Evolutionary conservation across 1,140 invertebrate genomes (phyloP).

Genomic region (Saccostrea glomerata): DNA sequence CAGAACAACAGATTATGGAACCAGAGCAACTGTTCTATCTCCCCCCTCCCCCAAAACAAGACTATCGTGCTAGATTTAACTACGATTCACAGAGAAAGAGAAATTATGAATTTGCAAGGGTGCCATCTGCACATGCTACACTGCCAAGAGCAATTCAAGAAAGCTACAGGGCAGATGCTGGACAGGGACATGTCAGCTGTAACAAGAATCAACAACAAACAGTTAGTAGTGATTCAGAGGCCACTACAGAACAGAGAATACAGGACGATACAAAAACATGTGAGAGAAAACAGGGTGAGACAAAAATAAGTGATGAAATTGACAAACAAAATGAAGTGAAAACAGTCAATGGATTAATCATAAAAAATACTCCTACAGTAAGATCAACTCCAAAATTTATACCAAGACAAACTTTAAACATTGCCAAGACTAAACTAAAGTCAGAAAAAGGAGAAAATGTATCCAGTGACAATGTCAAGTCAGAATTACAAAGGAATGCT

Average conservation of each 20-base stretch:
- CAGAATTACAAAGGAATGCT: conserved; percentile 67
- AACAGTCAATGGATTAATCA: conserved; percentile 54
- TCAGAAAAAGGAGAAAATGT: neutral
- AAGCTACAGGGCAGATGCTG: neutral
- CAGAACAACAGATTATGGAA: neutral
- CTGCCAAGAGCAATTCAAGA: conserved; percentile 62
- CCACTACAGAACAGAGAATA: conserved; percentile 8
- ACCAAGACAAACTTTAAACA: conserved; percentile 66
- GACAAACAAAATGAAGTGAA: conserved; percentile 32
- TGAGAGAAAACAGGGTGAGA: conserved; percentile 13
- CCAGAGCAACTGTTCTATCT: conserved; percentile 45
- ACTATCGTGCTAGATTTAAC: neutral
- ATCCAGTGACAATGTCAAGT: conserved; percentile 27
- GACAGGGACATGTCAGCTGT: no score
- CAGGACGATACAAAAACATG: conserved; percentile 31
- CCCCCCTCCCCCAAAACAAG: conserved; percentile 61
- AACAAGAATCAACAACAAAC: neutral
- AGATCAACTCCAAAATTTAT: conserved; percentile 67
- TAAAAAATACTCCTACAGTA: conserved; percentile 63
- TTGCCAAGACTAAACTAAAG: neutral
- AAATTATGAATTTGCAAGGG: conserved; percentile 63
- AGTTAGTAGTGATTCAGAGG: neutral
- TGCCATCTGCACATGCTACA: conserved; percentile 65
- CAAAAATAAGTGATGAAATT: conserved; percentile 32
- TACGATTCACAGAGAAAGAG: neutral